A percentile compares a stretch with the other conserved stretches of the same genome.
These are phyloP conservation scores for Drosophila bifasciata DNA, from an alignment of 1,140 invertebrate species.

Conservation along the genomic window DNA sequence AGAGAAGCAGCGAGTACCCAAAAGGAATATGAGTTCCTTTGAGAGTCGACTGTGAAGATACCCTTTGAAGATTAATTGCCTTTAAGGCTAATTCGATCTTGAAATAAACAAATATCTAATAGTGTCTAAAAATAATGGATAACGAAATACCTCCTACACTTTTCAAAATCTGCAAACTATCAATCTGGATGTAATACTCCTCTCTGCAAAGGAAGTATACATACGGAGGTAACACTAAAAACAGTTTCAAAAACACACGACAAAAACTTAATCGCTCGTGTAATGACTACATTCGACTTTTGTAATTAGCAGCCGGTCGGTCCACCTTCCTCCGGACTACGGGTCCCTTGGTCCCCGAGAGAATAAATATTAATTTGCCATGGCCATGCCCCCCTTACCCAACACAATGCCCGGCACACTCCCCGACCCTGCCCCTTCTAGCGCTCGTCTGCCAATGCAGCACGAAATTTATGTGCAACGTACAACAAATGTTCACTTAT, in stretches of 20 bases:
- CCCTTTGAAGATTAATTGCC: too few relatives aligned
- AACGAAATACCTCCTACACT: too few relatives aligned
- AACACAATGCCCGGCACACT: not conserved
- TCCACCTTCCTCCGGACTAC: not conserved
- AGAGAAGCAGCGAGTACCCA: conserved; percentile 15
- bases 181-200: too few relatives aligned
- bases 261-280: conserved; percentile 81
- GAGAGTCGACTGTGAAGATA: too few relatives aligned
- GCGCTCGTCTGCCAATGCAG: conserved; percentile 49
- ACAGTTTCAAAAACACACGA: conserved; percentile 66
- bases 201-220: too few relatives aligned
- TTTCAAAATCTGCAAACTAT: too few relatives aligned
- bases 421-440: not conserved
- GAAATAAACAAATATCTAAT: too few relatives aligned
- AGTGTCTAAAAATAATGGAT: too few relatives aligned
- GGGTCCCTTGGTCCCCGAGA: not conserved
- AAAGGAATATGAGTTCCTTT: not conserved
- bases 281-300: conserved; percentile 83
- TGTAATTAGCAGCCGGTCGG: conserved; percentile 75
- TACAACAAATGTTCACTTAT: conserved; percentile 80
- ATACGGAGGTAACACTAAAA: conserved; percentile 24
- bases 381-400: conserved; percentile 5
- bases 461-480: conserved; percentile 74
- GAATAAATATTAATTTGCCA: conserved; percentile 77
- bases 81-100: too few relatives aligned